Base-by-base conservation (phyloP, 2,888 invertebrate genomes). In the Pilophorus perplexus region DNA sequence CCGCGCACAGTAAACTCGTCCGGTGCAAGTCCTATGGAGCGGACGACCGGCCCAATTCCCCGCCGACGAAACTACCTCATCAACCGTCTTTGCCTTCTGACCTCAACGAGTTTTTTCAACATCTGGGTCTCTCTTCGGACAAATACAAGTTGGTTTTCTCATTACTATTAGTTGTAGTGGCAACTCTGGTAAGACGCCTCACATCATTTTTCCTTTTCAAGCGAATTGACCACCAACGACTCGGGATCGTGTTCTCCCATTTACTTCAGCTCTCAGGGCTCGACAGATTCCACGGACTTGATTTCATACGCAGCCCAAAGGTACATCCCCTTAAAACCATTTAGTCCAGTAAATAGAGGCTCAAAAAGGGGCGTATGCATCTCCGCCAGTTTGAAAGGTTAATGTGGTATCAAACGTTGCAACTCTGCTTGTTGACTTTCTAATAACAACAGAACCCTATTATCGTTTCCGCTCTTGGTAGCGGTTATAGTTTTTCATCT, bases 21-120 rank as follows among this genome's bases (percentile, higher is more conserved):
- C 64, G 64, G 2, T 65, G 40, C 18, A 37, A 33, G 1, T 65
- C 64, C 10, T 28, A 18, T 1, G 62, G 44, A 1, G 38, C 23
- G 3, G 62, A 62, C 18, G 48, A 62, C n/a, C n/a, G n/a, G 12
- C n/a, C n/a, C n/a, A 23, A 28, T 12, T 27, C 10, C 20, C n/a
- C 20, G 5, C 3, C n/a, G 5, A 16, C 18, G 8, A 44, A 46
- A 33, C 46, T 62, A 6, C 62, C 62, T 3, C 62, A 46, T 12
- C 62, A 62, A 14, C 62, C 62, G 12, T 52, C 54, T 12, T n/a
- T 54, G 10, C 54, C 64, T 20, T 54, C 52, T 4, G 54, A 54
- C 16, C 54, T 65, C 1, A 65, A 65, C 54, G 64, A 65, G 5
- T 65, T 65, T 18, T 65, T 65, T 22, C 54, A 65, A 54, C 40